Evolutionary conservation across 2,888 invertebrate genomes (phyloP), one percentile per base, ranked within the genome.

Genomic region (Pedicia rivosa): DNA sequence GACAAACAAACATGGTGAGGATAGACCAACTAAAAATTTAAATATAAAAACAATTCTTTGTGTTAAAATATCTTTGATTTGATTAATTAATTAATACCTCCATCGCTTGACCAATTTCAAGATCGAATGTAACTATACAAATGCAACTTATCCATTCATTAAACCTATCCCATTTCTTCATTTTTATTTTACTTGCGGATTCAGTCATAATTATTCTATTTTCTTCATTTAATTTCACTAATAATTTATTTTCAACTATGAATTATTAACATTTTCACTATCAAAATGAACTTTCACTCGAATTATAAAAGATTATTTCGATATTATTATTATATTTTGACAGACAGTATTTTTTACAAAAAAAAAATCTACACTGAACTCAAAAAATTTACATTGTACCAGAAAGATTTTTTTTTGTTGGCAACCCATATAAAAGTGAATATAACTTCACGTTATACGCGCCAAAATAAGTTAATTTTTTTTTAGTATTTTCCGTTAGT

Each of bases 101-200:
- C 64, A 95, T 76, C n/a, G 91, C 90, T 65, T 98, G 98, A 12
- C 98, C 98, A 39, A 98, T 68, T 66, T 98, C 98, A 50, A 98
- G 68, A 67, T 98, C 98, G 65, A 98, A 98, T 8, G 95, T 97
- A 35, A 99, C 95, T 42, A 98, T 83, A 62, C 95, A 95, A 49
- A 98, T 81, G 55, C 94, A 95, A 57, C 95, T 87, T 46, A 98
- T 70, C 98, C 98, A 98, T 59, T 91, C 86, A 39, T 78, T 74
- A 61, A 87, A 78, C 51, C 71, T 70, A 51, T 76, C 72, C 82
- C 83, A 84, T 38, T 56, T 44, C 10, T 28, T 12, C 12, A 4
- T 27, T 7, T 12, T 27, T 7, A 15, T 35, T 7, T 14, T 13
- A 26, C 16, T 35, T 22, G 20, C 13, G 9, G 20, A 20, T 32